A percentile compares a stretch with the other conserved stretches of the same genome.
Conservation (phyloP, 2,888 invertebrate species). For the Epiperipatus broadwayi region DNA sequence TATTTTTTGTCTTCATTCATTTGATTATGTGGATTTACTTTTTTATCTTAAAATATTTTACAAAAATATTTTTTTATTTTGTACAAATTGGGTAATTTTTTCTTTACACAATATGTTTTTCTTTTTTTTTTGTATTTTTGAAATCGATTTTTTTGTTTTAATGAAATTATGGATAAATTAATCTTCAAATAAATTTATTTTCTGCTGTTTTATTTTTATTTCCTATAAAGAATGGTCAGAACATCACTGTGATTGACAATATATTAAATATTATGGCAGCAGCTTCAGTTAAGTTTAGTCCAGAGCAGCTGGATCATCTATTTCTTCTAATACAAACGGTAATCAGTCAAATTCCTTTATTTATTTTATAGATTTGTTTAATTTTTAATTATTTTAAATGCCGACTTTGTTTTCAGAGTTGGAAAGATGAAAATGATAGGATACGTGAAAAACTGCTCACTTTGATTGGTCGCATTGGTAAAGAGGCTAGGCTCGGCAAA, state of each 20-base stretch:
- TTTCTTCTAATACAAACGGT: slow-evolving; percentile 31
- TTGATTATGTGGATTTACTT: no score
- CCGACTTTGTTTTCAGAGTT: slow-evolving; percentile 24
- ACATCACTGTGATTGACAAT: slow-evolving; percentile 33
- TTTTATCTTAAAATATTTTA: no score
- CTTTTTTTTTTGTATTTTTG: no score
- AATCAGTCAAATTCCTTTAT: slow-evolving; percentile 11
- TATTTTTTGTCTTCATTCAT: no score
- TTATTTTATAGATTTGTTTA: neutral
- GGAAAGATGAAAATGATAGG: slow-evolving; percentile 29
- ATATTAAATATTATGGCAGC: slow-evolving; percentile 34
- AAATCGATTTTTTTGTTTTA: no score
- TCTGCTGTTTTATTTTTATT: neutral
- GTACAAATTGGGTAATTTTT: no score
- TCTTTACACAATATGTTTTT: no score
- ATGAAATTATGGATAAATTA: no score
- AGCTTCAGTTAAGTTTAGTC: slow-evolving; percentile 31
- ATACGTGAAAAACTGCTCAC: slow-evolving; percentile 31
- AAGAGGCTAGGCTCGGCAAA: slow-evolving; percentile 29
- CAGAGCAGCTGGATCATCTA: slow-evolving; percentile 30
- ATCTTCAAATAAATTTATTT: no score
- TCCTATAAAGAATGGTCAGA: slow-evolving; percentile 27
- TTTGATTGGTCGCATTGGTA: slow-evolving; percentile 32
- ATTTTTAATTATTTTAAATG: slow-evolving; percentile 6
- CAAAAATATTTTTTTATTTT: no score